phyloP scores from a whole-genome alignment of 2,113 vertebrate species.

The Hoplias malabaricus region DNA sequence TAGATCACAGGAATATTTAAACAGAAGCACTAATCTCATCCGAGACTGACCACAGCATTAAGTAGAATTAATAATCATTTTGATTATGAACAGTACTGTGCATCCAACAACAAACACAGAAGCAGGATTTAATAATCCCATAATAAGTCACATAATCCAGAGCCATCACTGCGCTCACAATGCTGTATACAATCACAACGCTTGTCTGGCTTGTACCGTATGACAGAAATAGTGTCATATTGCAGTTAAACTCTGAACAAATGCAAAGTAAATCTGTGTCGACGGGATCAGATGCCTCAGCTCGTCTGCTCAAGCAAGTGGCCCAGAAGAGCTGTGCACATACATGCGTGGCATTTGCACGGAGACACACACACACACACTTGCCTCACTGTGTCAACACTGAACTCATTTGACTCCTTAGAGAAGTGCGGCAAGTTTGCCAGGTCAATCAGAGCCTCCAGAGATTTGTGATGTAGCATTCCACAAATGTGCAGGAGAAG shows the following conservation, averaged over 20 bases:
- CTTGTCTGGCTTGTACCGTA: not conserved
- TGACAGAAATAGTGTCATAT: not conserved
- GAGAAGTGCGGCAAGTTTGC: constrained; percentile 11
- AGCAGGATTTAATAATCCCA: not conserved
- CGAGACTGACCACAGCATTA: no score
- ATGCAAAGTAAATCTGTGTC: not conserved
- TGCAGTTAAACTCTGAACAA: not conserved
- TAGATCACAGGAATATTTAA: no score
- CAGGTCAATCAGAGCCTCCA: constrained; percentile 29
- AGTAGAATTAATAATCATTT: no score
- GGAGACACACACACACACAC: constrained; percentile 7
- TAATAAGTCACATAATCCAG: not conserved
- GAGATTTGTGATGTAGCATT: constrained; percentile 7
- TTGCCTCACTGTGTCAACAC: constrained; percentile 28
- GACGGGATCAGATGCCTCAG: constrained; percentile 5
- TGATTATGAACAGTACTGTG: no score
- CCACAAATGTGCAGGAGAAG: not conserved
- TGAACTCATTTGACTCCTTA: constrained; percentile 22
- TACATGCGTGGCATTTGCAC: constrained; percentile 3
- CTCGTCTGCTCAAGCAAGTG: constrained; percentile 6
- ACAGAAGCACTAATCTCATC: no score
- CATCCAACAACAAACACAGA: not conserved
- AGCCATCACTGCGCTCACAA: not conserved
- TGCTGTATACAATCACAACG: not conserved
- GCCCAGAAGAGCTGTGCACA: constrained; percentile 5